Conservation (phyloP, 2,113 vertebrate genomes). For the Colinus virginianus region DNA sequence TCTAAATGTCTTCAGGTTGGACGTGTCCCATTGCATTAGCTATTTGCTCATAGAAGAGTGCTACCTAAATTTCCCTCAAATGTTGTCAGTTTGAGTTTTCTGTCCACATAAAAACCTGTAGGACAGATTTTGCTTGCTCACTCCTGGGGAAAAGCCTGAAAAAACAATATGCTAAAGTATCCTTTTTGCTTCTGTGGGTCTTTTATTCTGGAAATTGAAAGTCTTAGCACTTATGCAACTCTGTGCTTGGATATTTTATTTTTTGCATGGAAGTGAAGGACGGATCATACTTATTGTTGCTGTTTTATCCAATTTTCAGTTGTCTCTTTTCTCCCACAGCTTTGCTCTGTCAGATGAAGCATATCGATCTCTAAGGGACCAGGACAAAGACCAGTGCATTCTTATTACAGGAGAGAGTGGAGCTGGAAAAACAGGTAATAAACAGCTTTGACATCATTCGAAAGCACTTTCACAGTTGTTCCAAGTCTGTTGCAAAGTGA, state of each 20-base stretch:
- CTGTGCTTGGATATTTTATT: background rate
- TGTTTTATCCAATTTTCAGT: background rate
- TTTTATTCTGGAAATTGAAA: background rate
- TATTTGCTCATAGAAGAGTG: background rate
- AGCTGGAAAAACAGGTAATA: conserved; percentile 95
- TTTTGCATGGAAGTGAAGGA: background rate
- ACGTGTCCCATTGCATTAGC: rapidly evolving
- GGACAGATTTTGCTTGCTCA: background rate
- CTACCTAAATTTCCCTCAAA: background rate
- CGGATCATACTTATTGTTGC: background rate
- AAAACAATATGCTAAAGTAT: background rate
- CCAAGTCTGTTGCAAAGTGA: background rate
- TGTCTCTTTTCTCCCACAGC: conserved; percentile 75
- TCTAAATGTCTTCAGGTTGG: background rate
- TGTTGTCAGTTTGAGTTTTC: background rate
- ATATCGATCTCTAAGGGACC: conserved; percentile 96
- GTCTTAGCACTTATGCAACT: background rate
- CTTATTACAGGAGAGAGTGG: conserved; percentile 98
- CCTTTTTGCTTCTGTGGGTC: background rate
- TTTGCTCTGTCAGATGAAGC: conserved; percentile 97
- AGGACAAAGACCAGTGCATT: conserved; percentile 98
- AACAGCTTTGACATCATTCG: background rate
- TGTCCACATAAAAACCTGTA: background rate
- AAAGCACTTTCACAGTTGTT: background rate
- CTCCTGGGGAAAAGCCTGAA: background rate